These are phyloP conservation scores for Eumacrocentrus americanus DNA, from an alignment of 2,888 invertebrate genomes.

Conservation along the genomic window DNA sequence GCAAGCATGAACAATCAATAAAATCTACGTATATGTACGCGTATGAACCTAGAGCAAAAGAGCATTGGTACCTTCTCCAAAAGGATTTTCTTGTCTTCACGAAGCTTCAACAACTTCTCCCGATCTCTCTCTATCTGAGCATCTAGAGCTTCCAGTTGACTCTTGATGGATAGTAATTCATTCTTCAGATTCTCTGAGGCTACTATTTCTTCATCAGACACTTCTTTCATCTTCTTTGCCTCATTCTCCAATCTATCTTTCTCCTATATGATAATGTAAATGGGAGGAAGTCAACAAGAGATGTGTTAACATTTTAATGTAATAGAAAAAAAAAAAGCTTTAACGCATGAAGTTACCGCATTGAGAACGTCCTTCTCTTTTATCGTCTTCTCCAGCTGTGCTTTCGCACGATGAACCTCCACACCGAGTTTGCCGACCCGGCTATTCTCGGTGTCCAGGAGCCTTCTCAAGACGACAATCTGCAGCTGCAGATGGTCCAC, in stretches of 20 bases:
- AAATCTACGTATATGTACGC: no score
- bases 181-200: conserved; percentile 52
- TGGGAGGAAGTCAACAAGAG: not conserved
- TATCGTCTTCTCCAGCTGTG: conserved; percentile 61
- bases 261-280: conserved; percentile 42
- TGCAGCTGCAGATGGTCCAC: conserved; percentile 65
- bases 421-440: conserved; percentile 63
- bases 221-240: conserved; percentile 39
- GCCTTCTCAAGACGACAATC: conserved; percentile 66
- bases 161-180: conserved; percentile 47
- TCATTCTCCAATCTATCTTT: conserved; percentile 47
- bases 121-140: conserved; percentile 54
- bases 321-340: not conserved
- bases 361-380: conserved; percentile 62
- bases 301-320: not conserved
- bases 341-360: conserved; percentile 40
- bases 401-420: conserved; percentile 63
- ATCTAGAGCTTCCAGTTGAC: conserved; percentile 50
- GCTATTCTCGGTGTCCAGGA: conserved; percentile 67
- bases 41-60: no score
- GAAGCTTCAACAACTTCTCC: conserved; percentile 54
- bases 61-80: conserved; percentile 54
- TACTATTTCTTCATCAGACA: conserved; percentile 46
- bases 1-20: not conserved
- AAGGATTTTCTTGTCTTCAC: conserved; percentile 56